Conservation (phyloP, 2,797 vertebrate genomes). For the Epinephelus malabaricus region DNA sequence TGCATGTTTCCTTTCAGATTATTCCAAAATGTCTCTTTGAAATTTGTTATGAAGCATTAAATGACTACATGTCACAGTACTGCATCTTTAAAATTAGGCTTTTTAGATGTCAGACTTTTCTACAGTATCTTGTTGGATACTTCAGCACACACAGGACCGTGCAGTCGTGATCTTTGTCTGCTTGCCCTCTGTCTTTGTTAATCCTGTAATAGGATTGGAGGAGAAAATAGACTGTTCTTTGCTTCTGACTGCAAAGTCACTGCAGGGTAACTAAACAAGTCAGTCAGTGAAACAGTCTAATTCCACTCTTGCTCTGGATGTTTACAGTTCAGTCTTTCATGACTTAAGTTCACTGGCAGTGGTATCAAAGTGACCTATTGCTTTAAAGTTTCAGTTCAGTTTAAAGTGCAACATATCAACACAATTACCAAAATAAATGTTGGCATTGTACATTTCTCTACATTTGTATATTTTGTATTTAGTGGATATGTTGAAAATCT, state of each 20-base stretch:
- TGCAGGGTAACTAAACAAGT: conserved; percentile 35
- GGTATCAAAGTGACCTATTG: background rate
- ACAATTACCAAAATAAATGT: too few relatives aligned
- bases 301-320: background rate
- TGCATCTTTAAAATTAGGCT: background rate
- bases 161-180: conserved; percentile 66
- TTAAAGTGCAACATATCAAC: background rate
- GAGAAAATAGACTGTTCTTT: conserved; percentile 84
- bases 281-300: conserved; percentile 17
- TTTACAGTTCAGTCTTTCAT: background rate
- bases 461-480: too few relatives aligned
- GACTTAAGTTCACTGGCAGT: background rate
- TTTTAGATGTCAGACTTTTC: conserved; percentile 8
- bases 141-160: background rate
- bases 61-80: background rate
- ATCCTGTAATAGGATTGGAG: conserved; percentile 87
- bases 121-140: background rate
- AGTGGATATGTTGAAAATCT: too few relatives aligned
- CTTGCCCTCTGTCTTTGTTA: conserved; percentile 76
- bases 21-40: conserved; percentile 12
- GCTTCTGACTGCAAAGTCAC: conserved; percentile 66
- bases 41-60: conserved; percentile 14
- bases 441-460: too few relatives aligned
- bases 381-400: conserved; percentile 3
- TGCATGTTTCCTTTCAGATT: conserved; percentile 47